Evolutionary conservation across 2,113 vertebrate genomes (phyloP).

Genomic region (Myxocyprinus asiaticus): DNA sequence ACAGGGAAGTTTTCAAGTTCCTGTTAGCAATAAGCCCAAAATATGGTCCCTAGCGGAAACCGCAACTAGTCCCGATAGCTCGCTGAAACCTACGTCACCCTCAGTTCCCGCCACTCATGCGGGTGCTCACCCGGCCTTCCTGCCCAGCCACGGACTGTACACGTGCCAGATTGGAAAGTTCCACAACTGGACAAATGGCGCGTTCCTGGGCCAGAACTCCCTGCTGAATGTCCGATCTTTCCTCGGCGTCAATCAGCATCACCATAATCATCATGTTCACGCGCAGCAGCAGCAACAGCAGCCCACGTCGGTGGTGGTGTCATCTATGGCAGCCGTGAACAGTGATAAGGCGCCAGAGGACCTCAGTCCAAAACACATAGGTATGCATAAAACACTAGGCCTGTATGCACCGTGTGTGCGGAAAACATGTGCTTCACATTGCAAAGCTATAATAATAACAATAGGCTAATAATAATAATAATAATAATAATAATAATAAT

Average conservation of each 20-base stretch:
- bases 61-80: constrained; percentile 91
- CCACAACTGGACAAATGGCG: constrained; percentile 97
- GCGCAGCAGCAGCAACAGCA: constrained; percentile 74
- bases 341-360: constrained; percentile 83
- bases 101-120: constrained; percentile 76
- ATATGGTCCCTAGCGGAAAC: constrained; percentile 99
- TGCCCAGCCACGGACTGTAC: constrained; percentile 97
- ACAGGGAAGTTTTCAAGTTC: constrained; percentile 82
- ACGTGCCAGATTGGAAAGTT: constrained; percentile 98
- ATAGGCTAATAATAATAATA: neutral
- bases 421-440: too few species aligned
- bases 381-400: constrained; percentile 66
- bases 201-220: constrained; percentile 94
- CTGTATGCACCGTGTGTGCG: neutral
- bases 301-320: constrained; percentile 79
- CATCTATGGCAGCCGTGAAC: constrained; percentile 77
- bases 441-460: too few species aligned
- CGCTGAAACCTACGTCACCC: constrained; percentile 85
- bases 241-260: constrained; percentile 88
- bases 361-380: constrained; percentile 94
- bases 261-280: constrained; percentile 80
- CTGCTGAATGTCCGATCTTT: constrained; percentile 94
- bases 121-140: constrained; percentile 89
- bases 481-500: neutral
- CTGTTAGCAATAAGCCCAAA: constrained; percentile 92